phyloP scores from a whole-genome alignment of 2,113 vertebrate species.

The Sprattus sprattus region DNA sequence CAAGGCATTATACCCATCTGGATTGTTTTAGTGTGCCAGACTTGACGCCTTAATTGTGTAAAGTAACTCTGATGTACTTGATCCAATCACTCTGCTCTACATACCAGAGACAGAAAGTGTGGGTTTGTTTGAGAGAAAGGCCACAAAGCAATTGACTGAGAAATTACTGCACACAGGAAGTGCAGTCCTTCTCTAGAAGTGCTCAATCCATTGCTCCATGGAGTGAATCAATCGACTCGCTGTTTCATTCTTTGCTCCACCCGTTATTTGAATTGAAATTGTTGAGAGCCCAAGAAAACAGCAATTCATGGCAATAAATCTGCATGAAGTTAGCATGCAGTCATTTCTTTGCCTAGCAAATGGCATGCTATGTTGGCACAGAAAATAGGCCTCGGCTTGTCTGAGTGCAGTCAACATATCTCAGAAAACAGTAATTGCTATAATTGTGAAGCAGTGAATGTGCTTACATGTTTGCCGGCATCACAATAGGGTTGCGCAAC shows the following conservation, averaged over 20 bases:
- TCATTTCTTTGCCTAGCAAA: not conserved
- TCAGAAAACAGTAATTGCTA: slow-evolving; percentile 35
- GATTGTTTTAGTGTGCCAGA: slow-evolving; percentile 4
- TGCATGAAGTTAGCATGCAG: not conserved
- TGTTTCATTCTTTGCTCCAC: not conserved
- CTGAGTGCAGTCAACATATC: not conserved
- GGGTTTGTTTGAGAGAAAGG: slow-evolving; percentile 6
- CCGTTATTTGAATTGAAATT: not conserved
- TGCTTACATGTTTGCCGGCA: slow-evolving; percentile 44
- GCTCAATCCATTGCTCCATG: not conserved
- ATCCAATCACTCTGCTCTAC: slow-evolving; percentile 18
- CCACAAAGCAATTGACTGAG: not conserved
- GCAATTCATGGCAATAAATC: slow-evolving; percentile 2
- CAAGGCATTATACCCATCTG: slow-evolving; percentile 1
- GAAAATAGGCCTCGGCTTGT: not conserved
- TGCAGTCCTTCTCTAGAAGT: not conserved
- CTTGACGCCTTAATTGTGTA: not conserved
- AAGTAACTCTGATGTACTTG: not conserved
- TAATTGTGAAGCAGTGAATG: slow-evolving; percentile 18
- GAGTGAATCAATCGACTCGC: slow-evolving; percentile 8
- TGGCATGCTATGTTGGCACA: not conserved
- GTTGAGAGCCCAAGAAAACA: not conserved
- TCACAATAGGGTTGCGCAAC: slow-evolving; percentile 32
- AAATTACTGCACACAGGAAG: not conserved
- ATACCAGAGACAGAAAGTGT: not conserved